These are phyloP conservation scores for Archaeoteleia sp. DNA, from an alignment of 2,888 invertebrate species.

Conservation along the genomic window DNA sequence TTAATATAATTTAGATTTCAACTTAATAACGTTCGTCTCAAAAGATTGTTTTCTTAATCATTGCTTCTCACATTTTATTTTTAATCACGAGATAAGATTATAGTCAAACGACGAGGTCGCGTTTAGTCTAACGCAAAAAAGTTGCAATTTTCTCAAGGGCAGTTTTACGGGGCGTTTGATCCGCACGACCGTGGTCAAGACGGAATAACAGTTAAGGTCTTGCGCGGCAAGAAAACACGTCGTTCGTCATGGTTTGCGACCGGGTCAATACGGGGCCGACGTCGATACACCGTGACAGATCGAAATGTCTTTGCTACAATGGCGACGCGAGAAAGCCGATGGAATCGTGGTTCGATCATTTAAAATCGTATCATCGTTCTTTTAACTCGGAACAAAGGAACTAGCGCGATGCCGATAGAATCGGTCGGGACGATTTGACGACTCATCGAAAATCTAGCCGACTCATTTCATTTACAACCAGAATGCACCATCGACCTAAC, in stretches of 20 bases:
- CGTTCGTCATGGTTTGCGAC: constrained; percentile 47
- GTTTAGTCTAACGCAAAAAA: too few species aligned
- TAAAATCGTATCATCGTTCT: constrained; percentile 11
- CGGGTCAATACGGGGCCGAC: constrained; percentile 44
- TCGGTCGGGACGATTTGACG: constrained; percentile 5
- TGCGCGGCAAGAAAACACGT: constrained; percentile 36
- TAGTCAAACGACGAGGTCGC: too few species aligned
- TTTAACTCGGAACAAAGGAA: constrained; percentile 39
- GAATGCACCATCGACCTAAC: too few species aligned
- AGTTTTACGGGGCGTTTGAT: too few species aligned
- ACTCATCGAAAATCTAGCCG: background rate
- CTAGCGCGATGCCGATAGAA: background rate
- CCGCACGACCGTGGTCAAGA: too few species aligned
- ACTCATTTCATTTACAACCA: too few species aligned
- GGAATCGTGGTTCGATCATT: constrained; percentile 11
- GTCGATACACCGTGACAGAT: constrained; percentile 48
- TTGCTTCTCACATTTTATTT: too few species aligned
- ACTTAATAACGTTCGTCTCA: too few species aligned
- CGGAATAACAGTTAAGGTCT: constrained; percentile 50
- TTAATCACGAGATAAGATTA: too few species aligned
- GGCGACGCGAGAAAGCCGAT: constrained; percentile 21
- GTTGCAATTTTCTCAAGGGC: too few species aligned
- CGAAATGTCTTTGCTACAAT: constrained; percentile 40
- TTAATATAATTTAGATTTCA: too few species aligned
- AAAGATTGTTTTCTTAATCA: too few species aligned